A percentile compares a stretch with the other conserved stretches of the same genome.
phyloP scores from a whole-genome alignment of 2,113 vertebrate genomes.

The Scomber japonicus region DNA sequence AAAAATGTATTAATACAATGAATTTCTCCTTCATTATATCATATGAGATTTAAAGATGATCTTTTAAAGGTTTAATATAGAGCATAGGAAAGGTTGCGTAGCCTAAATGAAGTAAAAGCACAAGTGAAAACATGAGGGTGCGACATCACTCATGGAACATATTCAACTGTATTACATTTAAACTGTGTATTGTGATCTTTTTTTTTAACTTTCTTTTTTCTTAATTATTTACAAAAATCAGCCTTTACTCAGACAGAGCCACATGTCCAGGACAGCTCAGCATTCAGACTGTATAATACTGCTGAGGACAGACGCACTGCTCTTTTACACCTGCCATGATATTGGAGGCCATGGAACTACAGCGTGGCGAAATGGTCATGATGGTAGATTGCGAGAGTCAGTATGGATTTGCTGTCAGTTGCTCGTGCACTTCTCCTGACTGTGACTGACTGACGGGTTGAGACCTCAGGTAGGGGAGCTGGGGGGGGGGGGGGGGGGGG shows the following conservation, averaged over 20 bases:
- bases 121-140: no score
- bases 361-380: constrained; percentile 79
- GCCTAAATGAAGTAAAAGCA: no score
- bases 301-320: constrained; percentile 61
- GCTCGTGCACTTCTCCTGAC: constrained; percentile 42
- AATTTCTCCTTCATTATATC: no score
- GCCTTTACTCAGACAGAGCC: neutral
- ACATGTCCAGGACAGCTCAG: constrained; percentile 24
- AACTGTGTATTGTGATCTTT: no score
- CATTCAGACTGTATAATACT: constrained; percentile 45
- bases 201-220: neutral
- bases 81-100: no score
- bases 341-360: constrained; percentile 80
- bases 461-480: constrained; percentile 77
- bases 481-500: constrained; percentile 79
- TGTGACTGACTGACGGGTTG: constrained; percentile 70
- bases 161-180: no score
- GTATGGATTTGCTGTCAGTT: constrained; percentile 90
- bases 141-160: no score
- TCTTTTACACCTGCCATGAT: constrained; percentile 79
- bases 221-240: neutral
- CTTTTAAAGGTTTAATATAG: no score
- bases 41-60: no score
- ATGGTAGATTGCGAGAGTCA: constrained; percentile 83
- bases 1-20: no score